Evolutionary conservation across 2,888 invertebrate genomes (phyloP).

Genomic region (Lamellibrachia columna): DNA sequence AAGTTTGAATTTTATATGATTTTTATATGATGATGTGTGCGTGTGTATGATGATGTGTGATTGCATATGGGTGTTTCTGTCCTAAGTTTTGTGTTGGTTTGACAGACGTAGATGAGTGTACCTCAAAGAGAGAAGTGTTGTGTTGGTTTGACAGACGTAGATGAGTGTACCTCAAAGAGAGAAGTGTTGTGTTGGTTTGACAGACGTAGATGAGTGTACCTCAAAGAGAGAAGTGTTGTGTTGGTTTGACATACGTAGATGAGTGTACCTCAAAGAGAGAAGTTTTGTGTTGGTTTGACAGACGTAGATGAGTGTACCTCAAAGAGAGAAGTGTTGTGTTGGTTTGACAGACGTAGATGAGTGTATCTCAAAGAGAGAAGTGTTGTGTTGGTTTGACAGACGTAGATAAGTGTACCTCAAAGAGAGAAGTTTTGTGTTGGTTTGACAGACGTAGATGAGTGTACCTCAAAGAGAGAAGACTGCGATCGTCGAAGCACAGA

Average conservation of each 20-base stretch:
- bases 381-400: constrained; percentile 30
- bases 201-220: constrained; percentile 36
- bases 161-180: no score
- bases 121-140: no score
- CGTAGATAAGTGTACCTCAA: constrained; percentile 31
- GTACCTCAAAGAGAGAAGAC: neutral
- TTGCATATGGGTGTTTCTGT: neutral
- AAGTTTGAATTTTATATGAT: no score
- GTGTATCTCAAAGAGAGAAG: constrained; percentile 19
- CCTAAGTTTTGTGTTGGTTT: neutral
- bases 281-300: neutral
- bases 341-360: constrained; percentile 35
- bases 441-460: constrained; percentile 35
- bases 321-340: no score
- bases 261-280: constrained; percentile 27
- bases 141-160: no score
- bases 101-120: no score
- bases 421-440: neutral
- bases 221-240: neutral
- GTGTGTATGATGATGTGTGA: no score
- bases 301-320: no score
- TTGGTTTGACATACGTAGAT: constrained; percentile 30
- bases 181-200: no score
- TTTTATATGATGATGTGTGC: no score
- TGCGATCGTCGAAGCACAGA: constrained; percentile 17